phyloP scores from a whole-genome alignment of 2,797 vertebrate genomes.

The Urocyon cinereoargenteus region DNA sequence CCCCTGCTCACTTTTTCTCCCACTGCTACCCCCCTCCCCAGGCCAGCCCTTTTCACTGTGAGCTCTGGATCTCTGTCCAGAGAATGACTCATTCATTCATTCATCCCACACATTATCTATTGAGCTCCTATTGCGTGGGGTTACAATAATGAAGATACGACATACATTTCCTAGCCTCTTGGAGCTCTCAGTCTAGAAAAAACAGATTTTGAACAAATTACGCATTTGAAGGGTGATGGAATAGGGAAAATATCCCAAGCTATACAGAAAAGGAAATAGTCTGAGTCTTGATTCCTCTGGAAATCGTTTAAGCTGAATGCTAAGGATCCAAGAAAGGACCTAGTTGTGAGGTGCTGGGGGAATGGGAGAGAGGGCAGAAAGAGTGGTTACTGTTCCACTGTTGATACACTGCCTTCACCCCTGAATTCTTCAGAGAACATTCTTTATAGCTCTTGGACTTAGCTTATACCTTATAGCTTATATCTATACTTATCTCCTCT shows the following conservation, averaged over 20 bases:
- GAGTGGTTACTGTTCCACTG: fast-evolving
- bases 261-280: neutral
- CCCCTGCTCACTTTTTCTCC: neutral
- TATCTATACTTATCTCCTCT: neutral
- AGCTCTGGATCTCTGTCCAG: neutral
- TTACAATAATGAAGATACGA: neutral
- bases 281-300: neutral
- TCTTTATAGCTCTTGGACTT: neutral
- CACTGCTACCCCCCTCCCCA: no score
- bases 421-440: neutral
- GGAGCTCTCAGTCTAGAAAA: neutral
- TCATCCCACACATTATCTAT: neutral
- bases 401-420: neutral
- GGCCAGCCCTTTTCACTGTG: neutral
- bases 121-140: neutral
- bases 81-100: neutral
- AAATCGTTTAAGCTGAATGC: neutral
- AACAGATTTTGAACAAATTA: neutral
- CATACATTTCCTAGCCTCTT: neutral
- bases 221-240: neutral
- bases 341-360: neutral
- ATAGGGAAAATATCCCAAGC: neutral
- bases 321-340: neutral
- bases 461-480: neutral
- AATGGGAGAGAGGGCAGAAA: neutral